Base-by-base conservation (phyloP, 2,888 invertebrate species). In the Rhaphigaster nebulosa region DNA sequence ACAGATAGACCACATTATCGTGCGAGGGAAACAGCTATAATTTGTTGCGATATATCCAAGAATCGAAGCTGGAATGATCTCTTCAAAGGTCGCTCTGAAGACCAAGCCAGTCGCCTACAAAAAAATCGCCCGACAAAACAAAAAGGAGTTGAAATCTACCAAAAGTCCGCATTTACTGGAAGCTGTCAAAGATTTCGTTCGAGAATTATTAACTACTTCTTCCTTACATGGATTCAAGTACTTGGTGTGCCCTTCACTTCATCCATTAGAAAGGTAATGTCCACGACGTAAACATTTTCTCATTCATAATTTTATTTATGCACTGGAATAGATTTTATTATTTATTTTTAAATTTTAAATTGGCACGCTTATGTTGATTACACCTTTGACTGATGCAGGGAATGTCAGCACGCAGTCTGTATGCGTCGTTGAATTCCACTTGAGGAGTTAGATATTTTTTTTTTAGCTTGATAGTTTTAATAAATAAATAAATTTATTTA, bases 11-110 rank as follows among this genome's bases (percentile, higher is more conserved):
- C 5, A 13, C n/a, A 12, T n/a, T 60, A n/a, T 12, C 4, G 54
- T 23, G 3, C 20, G 1, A 1, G 4, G 4, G 3, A 54, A 2
- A 5, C 4, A 5, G 20, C 20, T n/a, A n/a, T n/a, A n/a, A n/a
- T n/a, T n/a, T n/a, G n/a, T 6, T 23, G 60, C 1, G 12, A 0
- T 10, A 12, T 12, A 0, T 60, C 8, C 5, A n/a, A 13, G n/a
- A n/a, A 60, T 10, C 6, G n/a, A 13, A 0, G 13, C 15, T 29
- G 29, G 18, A 3, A 29, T 29, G 65, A 29, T 4, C 65, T 65
- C 29, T 5, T 56, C 56, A 56, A 60, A 3, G 60, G 5, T 15
- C n/a, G 3, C n/a, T 60, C 2, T n/a, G n/a, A n/a, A n/a, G n/a
- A 60, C 60, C 1, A 60, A 60, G n/a, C 8, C n/a, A 12, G 12